Evolutionary conservation across 2,888 invertebrate species (phyloP).

Genomic region (Pardosa pseudoannulata): DNA sequence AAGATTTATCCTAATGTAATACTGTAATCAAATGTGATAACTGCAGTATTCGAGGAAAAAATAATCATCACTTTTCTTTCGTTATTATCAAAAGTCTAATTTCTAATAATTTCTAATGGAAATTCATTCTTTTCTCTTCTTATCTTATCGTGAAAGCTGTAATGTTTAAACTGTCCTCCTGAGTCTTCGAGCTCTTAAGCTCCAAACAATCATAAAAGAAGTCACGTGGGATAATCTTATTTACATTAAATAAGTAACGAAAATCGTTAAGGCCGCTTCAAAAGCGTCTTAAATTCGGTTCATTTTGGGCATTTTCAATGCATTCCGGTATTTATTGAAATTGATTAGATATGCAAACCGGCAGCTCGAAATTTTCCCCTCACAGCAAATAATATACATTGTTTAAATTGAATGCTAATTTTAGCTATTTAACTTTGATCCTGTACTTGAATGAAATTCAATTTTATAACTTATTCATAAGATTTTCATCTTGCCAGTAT

Average conservation of each 20-base stretch:
- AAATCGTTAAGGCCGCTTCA: not conserved
- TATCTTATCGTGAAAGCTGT: not conserved
- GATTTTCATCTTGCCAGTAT: too few species aligned
- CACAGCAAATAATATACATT: not conserved
- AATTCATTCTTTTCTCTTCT: not conserved
- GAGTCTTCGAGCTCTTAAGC: not conserved
- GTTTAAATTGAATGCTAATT: not conserved
- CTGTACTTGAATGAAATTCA: too few species aligned
- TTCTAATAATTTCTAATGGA: not conserved
- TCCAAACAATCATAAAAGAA: conserved; percentile 3
- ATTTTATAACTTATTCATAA: too few species aligned
- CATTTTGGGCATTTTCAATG: not conserved
- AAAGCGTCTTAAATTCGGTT: not conserved
- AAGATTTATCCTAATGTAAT: too few species aligned
- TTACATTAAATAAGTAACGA: not conserved
- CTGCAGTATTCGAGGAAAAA: not conserved
- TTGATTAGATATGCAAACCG: not conserved
- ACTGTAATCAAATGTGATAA: too few species aligned
- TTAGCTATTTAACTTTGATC: not conserved
- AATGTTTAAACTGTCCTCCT: not conserved
- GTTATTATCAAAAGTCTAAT: not conserved
- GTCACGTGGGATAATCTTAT: not conserved
- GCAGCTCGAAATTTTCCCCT: not conserved
- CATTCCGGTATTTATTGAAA: not conserved
- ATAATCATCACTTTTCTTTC: not conserved